Conservation (phyloP, 2,113 vertebrate species). For the Pachycephala philippinensis region DNA sequence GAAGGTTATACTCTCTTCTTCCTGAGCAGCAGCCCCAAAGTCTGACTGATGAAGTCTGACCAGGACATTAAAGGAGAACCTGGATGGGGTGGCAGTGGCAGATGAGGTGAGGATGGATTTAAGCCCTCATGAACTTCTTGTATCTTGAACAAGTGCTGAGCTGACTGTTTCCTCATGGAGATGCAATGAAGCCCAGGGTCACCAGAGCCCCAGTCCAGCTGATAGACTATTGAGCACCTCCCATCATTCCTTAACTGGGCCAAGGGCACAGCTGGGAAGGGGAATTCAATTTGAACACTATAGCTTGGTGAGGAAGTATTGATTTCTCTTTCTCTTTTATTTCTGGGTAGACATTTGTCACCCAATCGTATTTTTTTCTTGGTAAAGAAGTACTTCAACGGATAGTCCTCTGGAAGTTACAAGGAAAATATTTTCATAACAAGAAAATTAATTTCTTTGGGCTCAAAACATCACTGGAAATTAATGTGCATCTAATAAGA, state of each 20-base stretch:
- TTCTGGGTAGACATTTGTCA: background rate
- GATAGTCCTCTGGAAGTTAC: background rate
- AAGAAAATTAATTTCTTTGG: background rate
- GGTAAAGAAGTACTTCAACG: background rate
- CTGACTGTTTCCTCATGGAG: background rate
- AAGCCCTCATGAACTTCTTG: background rate
- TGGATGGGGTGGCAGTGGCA: background rate
- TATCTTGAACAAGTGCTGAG: accelerated
- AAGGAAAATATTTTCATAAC: background rate
- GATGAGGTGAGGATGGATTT: background rate
- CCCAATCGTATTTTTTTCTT: background rate
- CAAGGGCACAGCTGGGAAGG: background rate
- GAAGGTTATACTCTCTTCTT: background rate
- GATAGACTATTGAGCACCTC: background rate
- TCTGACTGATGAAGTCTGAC: background rate
- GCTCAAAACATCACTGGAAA: background rate
- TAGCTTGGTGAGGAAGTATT: background rate
- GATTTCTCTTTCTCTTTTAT: background rate
- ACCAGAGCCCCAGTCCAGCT: background rate
- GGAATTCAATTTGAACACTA: background rate
- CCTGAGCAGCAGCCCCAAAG: background rate
- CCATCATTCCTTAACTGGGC: background rate
- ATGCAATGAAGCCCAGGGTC: background rate
- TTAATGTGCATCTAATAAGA: background rate
- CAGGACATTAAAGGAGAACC: background rate